Evolutionary conservation across 2,113 vertebrate species (phyloP).

Genomic region (Oceanites oceanicus): DNA sequence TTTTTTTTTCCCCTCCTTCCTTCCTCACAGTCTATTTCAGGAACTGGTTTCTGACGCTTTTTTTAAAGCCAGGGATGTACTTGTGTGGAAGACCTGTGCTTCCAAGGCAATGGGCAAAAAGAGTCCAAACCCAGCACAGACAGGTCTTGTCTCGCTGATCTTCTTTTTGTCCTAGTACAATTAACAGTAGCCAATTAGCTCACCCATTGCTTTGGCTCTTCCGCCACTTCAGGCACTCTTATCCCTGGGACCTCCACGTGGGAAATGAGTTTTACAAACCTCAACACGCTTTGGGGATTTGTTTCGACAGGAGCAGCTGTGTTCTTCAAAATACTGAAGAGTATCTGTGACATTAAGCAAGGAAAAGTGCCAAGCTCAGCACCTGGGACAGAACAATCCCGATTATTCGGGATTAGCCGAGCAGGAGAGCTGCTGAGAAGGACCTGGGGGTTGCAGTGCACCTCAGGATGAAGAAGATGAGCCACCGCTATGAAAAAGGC

Average conservation of each 20-base stretch:
- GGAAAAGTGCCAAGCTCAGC: not conserved
- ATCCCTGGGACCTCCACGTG: not conserved
- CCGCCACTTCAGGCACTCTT: not conserved
- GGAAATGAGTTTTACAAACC: not conserved
- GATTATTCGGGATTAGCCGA: not conserved
- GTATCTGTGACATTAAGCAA: not conserved
- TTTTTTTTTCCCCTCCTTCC: not conserved
- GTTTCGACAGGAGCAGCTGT: not conserved
- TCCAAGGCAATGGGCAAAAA: conserved; percentile 18
- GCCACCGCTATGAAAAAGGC: not conserved
- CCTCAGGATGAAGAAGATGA: not conserved
- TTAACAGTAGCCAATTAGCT: not conserved
- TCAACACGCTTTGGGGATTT: not conserved
- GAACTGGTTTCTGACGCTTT: conserved; percentile 24
- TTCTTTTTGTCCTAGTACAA: not conserved
- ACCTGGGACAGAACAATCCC: conserved; percentile 1
- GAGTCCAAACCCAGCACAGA: not conserved
- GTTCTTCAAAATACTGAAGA: not conserved
- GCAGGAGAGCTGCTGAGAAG: not conserved
- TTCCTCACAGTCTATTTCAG: conserved; percentile 60
- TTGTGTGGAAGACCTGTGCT: not conserved
- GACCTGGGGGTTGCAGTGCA: not conserved
- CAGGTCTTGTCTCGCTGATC: not conserved
- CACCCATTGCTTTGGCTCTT: not conserved
- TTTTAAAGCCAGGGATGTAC: not conserved